Evolutionary conservation across 1,140 invertebrate genomes (phyloP).

Genomic region (Papilio polyxenes): DNA sequence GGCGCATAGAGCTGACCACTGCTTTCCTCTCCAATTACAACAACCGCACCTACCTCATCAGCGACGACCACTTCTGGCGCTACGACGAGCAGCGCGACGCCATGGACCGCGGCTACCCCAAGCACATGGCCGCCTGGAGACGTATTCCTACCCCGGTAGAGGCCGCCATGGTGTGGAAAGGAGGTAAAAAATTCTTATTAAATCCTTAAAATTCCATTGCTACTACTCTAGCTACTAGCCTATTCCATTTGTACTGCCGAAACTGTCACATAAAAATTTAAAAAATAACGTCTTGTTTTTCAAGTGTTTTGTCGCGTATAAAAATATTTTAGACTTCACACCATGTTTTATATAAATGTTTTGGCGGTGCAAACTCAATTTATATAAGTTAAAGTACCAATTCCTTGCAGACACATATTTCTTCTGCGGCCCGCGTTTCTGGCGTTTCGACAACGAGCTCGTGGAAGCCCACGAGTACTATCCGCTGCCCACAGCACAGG

Average conservation of each 20-base stretch:
- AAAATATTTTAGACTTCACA: too few relatives aligned
- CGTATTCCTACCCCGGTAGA: slow-evolving; percentile 84
- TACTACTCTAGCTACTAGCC: too few relatives aligned
- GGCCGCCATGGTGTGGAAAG: slow-evolving; percentile 84
- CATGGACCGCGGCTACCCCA: slow-evolving; percentile 86
- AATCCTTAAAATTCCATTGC: not conserved
- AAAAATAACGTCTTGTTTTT: too few relatives aligned
- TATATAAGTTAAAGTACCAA: not conserved
- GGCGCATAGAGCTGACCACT: slow-evolving; percentile 85
- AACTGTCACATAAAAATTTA: too few relatives aligned
- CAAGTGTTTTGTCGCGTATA: too few relatives aligned
- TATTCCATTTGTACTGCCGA: not conserved
- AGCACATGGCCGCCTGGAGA: slow-evolving; percentile 85
- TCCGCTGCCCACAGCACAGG: slow-evolving; percentile 81
- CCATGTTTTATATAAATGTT: not conserved
- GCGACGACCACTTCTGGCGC: slow-evolving; percentile 85
- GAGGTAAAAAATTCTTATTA: slow-evolving; percentile 64
- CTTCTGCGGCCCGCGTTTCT: slow-evolving; percentile 83
- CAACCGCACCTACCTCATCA: slow-evolving; percentile 82
- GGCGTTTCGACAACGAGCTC: slow-evolving; percentile 83
- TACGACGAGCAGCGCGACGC: slow-evolving; percentile 82
- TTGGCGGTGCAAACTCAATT: not conserved
- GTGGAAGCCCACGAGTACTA: slow-evolving; percentile 79
- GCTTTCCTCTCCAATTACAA: slow-evolving; percentile 84
- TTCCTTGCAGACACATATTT: slow-evolving; percentile 81